Evolutionary conservation across 2,797 vertebrate species (phyloP), one percentile per base, ranked within the genome.

Genomic region (Bufotes viridis): DNA sequence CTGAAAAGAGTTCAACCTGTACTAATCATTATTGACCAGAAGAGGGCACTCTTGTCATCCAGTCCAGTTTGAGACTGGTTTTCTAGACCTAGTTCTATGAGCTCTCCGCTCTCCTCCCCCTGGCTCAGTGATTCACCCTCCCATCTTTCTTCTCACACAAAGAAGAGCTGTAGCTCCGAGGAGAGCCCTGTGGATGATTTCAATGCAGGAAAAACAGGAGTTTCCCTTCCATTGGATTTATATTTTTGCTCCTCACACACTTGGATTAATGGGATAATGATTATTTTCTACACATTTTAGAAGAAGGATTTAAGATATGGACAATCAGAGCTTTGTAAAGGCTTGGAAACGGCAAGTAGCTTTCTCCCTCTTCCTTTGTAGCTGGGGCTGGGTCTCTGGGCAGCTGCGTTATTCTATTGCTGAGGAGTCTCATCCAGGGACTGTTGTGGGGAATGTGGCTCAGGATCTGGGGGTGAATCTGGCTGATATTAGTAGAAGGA

Each of bases 311-410:
- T 89, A 86, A 89, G 88, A 89, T 89, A 89, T 89, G 88, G 83
- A 89, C 84, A 58, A 49, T 63, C 93, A 91, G 93, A 93, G 95
- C 94, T 95, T 93, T 67, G 63, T 93, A 94, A 94, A 95, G 93
- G 90, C 95, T 93, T 95, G 96, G 95, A 96, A 96, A 96, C 96
- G 97, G 96, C 95, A 95, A 95, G 96, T 97, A 94, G 94, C 97
- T 93, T 96, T 94, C 93, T 94, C 97, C 92, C 93, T 98, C 92
- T 17, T 79, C 74, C 81, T 88, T 58, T 88, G 81, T 88, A 84
- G 87, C 72, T 88, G 76, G 85, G 85, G 85, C 84, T 87, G 85
- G 51, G 78, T 80, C 65, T 81, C 86, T 74, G 82, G 75, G 72
- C 87, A 88, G 87, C 72, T 88, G 18, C 87, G 51, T 24, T 88